These are phyloP conservation scores for Lepisosteus oculatus DNA, from an alignment of 2,113 vertebrate species.

Conservation along the genomic window DNA sequence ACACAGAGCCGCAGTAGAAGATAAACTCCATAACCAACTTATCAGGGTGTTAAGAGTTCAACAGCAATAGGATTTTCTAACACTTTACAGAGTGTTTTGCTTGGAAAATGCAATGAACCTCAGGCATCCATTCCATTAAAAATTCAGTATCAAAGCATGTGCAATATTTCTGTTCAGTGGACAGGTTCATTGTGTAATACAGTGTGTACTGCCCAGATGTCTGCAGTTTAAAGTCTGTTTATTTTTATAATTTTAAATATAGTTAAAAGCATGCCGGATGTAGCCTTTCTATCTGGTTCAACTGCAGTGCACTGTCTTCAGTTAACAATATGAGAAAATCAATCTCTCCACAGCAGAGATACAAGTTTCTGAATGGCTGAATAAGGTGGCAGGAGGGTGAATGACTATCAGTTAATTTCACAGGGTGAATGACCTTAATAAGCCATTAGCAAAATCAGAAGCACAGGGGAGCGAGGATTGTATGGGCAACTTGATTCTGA, in stretches of 20 bases:
- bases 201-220: neutral
- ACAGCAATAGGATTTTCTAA: no score
- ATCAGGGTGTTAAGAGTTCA: no score
- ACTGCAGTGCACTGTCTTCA: neutral
- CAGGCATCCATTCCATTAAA: neutral
- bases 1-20: no score
- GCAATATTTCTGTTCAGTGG: neutral
- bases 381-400: neutral
- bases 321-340: constrained; percentile 18
- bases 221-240: neutral
- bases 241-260: no score
- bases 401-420: neutral
- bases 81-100: no score
- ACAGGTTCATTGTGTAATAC: neutral
- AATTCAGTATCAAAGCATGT: neutral
- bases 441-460: neutral
- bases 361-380: neutral
- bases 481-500: neutral
- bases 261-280: constrained; percentile 7
- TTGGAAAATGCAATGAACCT: no score
- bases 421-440: neutral
- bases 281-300: neutral
- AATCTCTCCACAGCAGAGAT: constrained; percentile 12
- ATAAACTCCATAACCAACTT: no score
- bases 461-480: neutral